Evolutionary conservation across 1,140 invertebrate genomes (phyloP), one percentile per base, ranked within the genome.

Genomic region (Rhagoletis zephyria): DNA sequence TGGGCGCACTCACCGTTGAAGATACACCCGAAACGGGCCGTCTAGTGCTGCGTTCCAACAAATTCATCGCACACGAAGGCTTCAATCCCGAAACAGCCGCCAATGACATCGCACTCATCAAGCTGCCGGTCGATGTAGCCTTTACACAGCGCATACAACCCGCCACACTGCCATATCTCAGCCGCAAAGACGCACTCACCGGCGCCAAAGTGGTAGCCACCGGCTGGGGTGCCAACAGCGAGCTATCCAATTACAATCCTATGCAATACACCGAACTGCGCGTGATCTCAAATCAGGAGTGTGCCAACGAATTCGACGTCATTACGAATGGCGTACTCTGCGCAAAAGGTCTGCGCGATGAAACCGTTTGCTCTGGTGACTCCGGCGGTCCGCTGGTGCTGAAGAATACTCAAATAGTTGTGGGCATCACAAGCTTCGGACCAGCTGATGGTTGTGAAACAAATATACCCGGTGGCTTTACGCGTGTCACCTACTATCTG

Each of bases 211-310:
- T 93, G 81, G 90, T 93, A 48, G 92, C 92, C 81, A 93, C 89
- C 14, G 92, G 92, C 4, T 93, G 92, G 92, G 92, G 92, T 9
- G 90, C 92, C 85, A 90, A 89, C 81, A 89, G 89, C 16, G 90
- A 91, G 88, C 91, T 90, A 88, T 88, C 88, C 60, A 92, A 89
- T 86, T 90, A 90, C 19, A 91, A 92, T 85, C 88, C 89, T 6
- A 93, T 93, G 92, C 92, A 93, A 85, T 93, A 93, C 40, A 93
- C 92, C 5, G 92, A 92, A 77, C 87, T 93, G 65, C 89, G 89
- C 30, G 92, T 93, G 48, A 92, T 93, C 65, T 91, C 90, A 6
- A 93, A 93, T 88, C 85, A 70, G 0, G 92, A 93, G 60, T 93
- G 92, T 40, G 88, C 89, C 4, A 88, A 93, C 89, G 90, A 92